Percentiles rank a stretch among this genome's conserved stretches.
Evolutionary conservation across 2,888 invertebrate genomes (phyloP).

Genomic region (Asteroscopus sphinx): DNA sequence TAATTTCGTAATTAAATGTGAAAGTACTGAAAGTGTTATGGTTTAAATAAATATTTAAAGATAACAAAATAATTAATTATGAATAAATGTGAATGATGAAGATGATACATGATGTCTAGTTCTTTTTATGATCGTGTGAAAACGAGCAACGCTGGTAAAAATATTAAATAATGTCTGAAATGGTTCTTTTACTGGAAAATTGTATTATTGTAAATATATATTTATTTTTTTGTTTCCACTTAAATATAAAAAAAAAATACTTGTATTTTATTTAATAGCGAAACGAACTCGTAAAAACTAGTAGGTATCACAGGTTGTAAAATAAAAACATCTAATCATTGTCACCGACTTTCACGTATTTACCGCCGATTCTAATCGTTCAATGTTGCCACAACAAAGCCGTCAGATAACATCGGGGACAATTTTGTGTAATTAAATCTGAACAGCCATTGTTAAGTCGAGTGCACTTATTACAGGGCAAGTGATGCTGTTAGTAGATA

Average conservation of each 20-base stretch:
- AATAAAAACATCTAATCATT: conserved; percentile 37
- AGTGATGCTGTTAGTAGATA: conserved; percentile 43
- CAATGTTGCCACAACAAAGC: conserved; percentile 54
- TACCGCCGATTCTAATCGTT: conserved; percentile 46
- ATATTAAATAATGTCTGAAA: background rate
- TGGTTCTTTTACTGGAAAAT: conserved; percentile 13
- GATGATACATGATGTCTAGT: conserved; percentile 5
- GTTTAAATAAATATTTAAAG: conserved; percentile 5
- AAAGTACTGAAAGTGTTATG: conserved; percentile 33
- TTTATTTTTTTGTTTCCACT: background rate
- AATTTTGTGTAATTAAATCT: conserved; percentile 59
- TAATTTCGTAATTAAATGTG: conserved; percentile 14
- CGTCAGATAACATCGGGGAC: conserved; percentile 55
- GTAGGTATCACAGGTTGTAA: conserved; percentile 17
- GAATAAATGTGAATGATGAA: conserved; percentile 3
- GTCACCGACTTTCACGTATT: conserved; percentile 54
- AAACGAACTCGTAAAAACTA: conserved; percentile 9
- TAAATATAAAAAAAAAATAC: background rate
- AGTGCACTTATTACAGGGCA: conserved; percentile 41
- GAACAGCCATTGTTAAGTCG: conserved; percentile 50
- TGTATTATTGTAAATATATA: no score
- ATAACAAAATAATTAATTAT: conserved; percentile 21
- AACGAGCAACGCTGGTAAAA: background rate
- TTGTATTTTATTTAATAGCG: conserved; percentile 9
- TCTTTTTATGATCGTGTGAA: background rate